phyloP scores from a whole-genome alignment of 2,113 vertebrate genomes.

The Leuciscus idus region DNA sequence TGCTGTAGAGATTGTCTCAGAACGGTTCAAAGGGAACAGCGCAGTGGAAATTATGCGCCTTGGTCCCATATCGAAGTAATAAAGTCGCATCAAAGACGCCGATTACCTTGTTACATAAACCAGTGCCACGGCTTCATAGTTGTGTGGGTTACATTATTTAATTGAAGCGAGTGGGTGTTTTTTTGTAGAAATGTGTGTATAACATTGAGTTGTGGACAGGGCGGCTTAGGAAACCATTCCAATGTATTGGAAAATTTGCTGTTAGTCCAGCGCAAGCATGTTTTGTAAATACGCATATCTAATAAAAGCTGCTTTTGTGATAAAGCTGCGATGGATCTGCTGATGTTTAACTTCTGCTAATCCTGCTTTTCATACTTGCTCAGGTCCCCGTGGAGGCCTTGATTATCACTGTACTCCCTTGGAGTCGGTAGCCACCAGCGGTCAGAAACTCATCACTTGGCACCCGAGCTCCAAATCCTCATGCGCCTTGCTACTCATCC shows the following conservation, averaged over 20 bases:
- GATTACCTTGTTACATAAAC: slow-evolving; percentile 38
- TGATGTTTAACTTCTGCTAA: slow-evolving; percentile 8
- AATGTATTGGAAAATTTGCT: not conserved
- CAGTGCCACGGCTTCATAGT: slow-evolving; percentile 26
- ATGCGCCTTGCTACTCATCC: slow-evolving; percentile 55
- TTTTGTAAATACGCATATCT: slow-evolving; percentile 31
- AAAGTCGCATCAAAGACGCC: slow-evolving; percentile 49
- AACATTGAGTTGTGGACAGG: not conserved
- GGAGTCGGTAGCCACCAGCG: not conserved
- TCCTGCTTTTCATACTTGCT: not conserved
- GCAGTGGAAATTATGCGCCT: slow-evolving; percentile 51
- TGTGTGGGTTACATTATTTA: slow-evolving; percentile 34
- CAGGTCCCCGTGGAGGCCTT: not conserved
- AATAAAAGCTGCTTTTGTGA: slow-evolving; percentile 20
- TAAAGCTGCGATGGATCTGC: not conserved
- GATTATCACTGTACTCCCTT: not conserved
- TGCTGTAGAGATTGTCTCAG: slow-evolving; percentile 63
- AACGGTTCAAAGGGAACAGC: slow-evolving; percentile 60
- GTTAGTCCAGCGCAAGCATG: not conserved
- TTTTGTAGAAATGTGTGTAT: slow-evolving; percentile 8
- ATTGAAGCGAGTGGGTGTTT: not conserved
- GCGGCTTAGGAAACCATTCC: not conserved
- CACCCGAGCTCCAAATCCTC: slow-evolving; percentile 51
- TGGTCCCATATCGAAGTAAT: slow-evolving; percentile 55
- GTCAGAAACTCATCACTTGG: slow-evolving; percentile 52